These are phyloP conservation scores for Brachyhypopomus occidentalis DNA, from an alignment of 2,113 vertebrate genomes.

Conservation along the genomic window DNA sequence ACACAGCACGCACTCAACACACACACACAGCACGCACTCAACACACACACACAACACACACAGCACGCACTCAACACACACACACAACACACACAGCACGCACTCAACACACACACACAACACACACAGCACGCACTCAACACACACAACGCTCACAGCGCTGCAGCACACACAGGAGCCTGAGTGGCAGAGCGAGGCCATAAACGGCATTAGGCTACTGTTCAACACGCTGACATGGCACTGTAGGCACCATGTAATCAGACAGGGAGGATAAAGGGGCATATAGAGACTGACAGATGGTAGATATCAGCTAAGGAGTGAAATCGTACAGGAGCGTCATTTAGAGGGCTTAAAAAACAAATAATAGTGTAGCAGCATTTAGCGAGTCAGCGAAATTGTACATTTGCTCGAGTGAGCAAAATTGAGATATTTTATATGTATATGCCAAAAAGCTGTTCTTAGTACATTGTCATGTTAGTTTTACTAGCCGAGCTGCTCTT, in stretches of 20 bases:
- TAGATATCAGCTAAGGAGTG: slow-evolving; percentile 9
- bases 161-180: slow-evolving; percentile 64
- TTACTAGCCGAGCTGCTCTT: background rate
- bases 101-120: slow-evolving; percentile 50
- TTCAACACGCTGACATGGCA: slow-evolving; percentile 70
- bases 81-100: too few relatives aligned
- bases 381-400: too few relatives aligned
- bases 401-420: background rate
- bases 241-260: slow-evolving; percentile 39
- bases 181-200: slow-evolving; percentile 65
- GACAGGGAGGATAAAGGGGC: slow-evolving; percentile 28
- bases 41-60: slow-evolving; percentile 29
- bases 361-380: too few relatives aligned
- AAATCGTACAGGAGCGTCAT: background rate
- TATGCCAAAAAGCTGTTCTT: too few relatives aligned
- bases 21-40: slow-evolving; percentile 45
- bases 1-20: slow-evolving; percentile 55
- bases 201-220: slow-evolving; percentile 69
- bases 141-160: slow-evolving; percentile 42
- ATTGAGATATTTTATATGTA: background rate
- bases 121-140: too few relatives aligned
- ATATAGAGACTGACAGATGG: slow-evolving; percentile 41
- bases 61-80: too few relatives aligned
- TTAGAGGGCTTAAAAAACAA: background rate
- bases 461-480: too few relatives aligned